phyloP scores from a whole-genome alignment of 2,113 vertebrate species.

The Ceyx cyanopectus region DNA sequence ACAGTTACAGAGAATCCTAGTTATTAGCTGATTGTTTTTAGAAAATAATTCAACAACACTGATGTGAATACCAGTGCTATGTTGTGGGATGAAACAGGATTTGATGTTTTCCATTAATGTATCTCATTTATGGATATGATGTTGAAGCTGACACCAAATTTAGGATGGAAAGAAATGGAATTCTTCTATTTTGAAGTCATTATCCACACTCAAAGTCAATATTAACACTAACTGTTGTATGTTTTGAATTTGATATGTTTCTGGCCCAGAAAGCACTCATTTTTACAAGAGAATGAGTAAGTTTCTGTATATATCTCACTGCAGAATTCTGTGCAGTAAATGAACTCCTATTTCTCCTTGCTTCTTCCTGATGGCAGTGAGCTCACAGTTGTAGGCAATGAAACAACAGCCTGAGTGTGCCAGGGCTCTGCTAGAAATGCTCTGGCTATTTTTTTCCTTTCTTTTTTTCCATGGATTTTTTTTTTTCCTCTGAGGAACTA shows the following conservation, averaged over 20 bases:
- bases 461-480: not conserved
- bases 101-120: not conserved
- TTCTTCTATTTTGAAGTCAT: constrained; percentile 64
- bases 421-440: constrained; percentile 41
- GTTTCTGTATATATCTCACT: constrained; percentile 54
- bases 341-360: constrained; percentile 64
- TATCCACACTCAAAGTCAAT: constrained; percentile 57
- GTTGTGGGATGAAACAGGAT: not conserved
- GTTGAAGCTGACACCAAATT: not conserved
- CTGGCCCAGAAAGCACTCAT: constrained; percentile 37
- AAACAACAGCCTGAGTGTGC: constrained; percentile 33
- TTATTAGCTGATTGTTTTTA: not conserved
- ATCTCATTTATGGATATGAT: not conserved
- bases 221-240: constrained; percentile 10
- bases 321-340: constrained; percentile 37
- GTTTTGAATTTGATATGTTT: constrained; percentile 62
- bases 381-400: constrained; percentile 49
- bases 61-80: not conserved
- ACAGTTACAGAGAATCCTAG: not conserved
- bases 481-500: constrained; percentile 37
- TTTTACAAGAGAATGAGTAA: constrained; percentile 66
- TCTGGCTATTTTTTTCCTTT: not conserved
- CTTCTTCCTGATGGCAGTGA: constrained; percentile 56
- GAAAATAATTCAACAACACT: not conserved
- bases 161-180: not conserved